Conservation (phyloP, 2,113 vertebrate species). For the Gnathonemus longibarbis region DNA sequence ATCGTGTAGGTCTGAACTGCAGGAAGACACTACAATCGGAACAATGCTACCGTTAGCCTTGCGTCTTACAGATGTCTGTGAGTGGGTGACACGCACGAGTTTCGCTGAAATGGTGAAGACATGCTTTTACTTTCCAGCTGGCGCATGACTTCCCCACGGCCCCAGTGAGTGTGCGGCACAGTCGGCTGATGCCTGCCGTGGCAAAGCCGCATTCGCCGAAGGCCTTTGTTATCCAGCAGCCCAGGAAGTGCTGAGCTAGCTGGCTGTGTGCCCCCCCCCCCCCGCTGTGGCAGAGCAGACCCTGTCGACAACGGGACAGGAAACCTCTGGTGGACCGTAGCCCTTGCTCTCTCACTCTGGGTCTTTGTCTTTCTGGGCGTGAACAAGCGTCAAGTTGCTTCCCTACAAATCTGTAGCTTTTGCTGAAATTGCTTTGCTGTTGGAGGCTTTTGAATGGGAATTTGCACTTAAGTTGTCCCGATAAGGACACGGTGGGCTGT, state of each 20-base stretch:
- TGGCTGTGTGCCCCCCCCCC: not conserved
- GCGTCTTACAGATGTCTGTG: too few relatives aligned
- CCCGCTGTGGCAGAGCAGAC: not conserved
- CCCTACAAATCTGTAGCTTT: not conserved
- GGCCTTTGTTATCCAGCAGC: conserved; percentile 81
- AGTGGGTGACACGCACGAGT: not conserved
- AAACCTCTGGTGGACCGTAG: not conserved
- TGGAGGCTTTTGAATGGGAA: not conserved
- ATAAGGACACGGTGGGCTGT: not conserved
- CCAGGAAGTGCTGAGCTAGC: conserved; percentile 73
- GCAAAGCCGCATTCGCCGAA: conserved; percentile 69
- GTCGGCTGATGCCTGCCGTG: conserved; percentile 70
- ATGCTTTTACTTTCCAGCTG: conserved; percentile 41
- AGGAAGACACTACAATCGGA: too few relatives aligned
- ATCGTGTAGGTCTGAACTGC: not conserved
- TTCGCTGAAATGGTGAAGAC: not conserved
- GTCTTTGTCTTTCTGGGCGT: not conserved
- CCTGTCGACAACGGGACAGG: not conserved
- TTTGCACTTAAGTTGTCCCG: not conserved
- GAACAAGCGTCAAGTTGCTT: not conserved
- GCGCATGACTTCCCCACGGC: conserved; percentile 73
- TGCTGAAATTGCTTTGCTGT: not conserved
- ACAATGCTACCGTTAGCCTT: not conserved
- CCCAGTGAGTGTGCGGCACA: conserved; percentile 68
- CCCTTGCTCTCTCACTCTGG: not conserved